Conservation (phyloP, 2,797 vertebrate species). For the Gallinago solitaria region DNA sequence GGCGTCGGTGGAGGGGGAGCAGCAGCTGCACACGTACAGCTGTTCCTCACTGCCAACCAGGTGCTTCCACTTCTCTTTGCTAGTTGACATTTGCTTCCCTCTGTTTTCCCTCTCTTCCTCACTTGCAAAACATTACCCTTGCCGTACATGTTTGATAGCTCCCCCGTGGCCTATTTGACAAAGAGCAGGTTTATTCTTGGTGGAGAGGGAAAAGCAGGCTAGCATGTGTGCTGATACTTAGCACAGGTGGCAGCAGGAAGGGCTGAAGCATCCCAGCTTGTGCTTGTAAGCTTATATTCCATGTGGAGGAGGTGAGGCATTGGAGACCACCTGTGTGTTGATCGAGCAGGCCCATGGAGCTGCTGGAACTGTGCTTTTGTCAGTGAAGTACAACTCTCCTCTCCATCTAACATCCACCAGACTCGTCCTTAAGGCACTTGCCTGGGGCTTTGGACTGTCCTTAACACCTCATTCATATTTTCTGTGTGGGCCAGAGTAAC, state of each 20-base stretch:
- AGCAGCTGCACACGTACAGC: conserved; percentile 21
- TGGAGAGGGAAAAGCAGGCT: neutral
- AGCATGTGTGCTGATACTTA: neutral
- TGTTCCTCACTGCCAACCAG: conserved; percentile 14
- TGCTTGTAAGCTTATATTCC: neutral
- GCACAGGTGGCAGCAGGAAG: neutral
- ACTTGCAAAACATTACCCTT: neutral
- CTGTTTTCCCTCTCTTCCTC: neutral
- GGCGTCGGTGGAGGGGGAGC: neutral
- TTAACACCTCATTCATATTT: neutral
- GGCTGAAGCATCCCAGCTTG: neutral
- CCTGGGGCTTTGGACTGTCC: neutral
- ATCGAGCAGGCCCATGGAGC: neutral
- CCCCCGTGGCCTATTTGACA: neutral
- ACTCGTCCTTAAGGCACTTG: neutral
- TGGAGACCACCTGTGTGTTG: neutral
- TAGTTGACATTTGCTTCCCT: conserved; percentile 15
- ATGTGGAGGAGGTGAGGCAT: neutral
- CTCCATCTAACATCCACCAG: neutral
- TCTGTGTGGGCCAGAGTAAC: rapidly evolving
- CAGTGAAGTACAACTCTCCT: neutral
- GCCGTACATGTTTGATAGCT: neutral
- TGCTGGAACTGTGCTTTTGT: neutral
- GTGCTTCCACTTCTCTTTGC: neutral
- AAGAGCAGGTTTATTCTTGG: neutral